Conservation (phyloP, 2,888 invertebrate genomes). For the Laothoe populi region DNA sequence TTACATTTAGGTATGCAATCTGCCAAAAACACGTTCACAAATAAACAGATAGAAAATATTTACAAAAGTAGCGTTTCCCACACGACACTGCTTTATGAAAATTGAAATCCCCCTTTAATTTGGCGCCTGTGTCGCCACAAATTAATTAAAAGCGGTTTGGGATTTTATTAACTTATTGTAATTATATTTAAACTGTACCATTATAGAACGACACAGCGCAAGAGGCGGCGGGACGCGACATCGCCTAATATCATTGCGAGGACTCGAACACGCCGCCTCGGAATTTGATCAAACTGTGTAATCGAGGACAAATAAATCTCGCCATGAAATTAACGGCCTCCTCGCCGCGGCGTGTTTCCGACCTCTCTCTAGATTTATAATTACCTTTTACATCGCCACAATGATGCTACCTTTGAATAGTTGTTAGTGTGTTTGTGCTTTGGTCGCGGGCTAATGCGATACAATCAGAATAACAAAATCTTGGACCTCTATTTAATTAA, state of each 20-base stretch:
- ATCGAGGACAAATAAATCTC: slow-evolving; percentile 77
- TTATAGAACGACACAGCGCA: slow-evolving; percentile 51
- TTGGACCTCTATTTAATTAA: slow-evolving; percentile 40
- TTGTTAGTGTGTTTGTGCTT: slow-evolving; percentile 58
- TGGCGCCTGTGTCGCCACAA: slow-evolving; percentile 71
- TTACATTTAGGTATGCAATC: slow-evolving; percentile 48
- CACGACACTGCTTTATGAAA: slow-evolving; percentile 61
- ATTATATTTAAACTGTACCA: slow-evolving; percentile 77
- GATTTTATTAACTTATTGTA: slow-evolving; percentile 81
- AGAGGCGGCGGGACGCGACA: slow-evolving; percentile 46
- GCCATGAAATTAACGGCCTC: slow-evolving; percentile 74
- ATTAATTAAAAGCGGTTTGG: slow-evolving; percentile 76
- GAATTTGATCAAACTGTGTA: slow-evolving; percentile 74
- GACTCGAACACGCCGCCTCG: slow-evolving; percentile 57
- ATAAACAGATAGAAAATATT: slow-evolving; percentile 54
- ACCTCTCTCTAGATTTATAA: slow-evolving; percentile 77
- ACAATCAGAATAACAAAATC: slow-evolving; percentile 54
- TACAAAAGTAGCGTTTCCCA: slow-evolving; percentile 56
- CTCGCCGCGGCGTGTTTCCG: slow-evolving; percentile 61
- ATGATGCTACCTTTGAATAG: slow-evolving; percentile 59
- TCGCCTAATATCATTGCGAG: slow-evolving; percentile 59
- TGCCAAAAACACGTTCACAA: slow-evolving; percentile 48
- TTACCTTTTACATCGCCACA: slow-evolving; percentile 65
- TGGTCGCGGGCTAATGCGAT: slow-evolving; percentile 54
- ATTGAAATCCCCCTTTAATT: slow-evolving; percentile 73